A percentile compares a stretch with the other conserved stretches of the same genome.
These are phyloP conservation scores for Tenthredo distinguenda DNA, from an alignment of 2,888 invertebrate species.

Conservation along the genomic window DNA sequence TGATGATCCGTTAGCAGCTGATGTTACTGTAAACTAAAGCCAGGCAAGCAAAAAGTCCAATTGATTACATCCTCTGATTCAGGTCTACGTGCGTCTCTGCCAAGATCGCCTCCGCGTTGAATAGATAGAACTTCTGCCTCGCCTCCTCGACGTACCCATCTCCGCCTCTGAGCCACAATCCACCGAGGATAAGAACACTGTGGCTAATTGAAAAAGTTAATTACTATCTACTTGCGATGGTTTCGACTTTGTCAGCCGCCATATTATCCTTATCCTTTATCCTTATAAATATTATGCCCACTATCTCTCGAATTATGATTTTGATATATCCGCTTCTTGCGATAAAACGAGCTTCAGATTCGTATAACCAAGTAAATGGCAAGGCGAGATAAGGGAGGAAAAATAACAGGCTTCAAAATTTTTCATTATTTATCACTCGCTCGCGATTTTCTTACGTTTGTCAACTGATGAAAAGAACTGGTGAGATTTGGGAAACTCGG, in stretches of 20 bases:
- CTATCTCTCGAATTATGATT: conserved; percentile 30
- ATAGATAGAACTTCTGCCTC: conserved; percentile 53
- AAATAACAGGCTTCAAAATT: neutral
- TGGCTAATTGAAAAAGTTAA: conserved; percentile 69
- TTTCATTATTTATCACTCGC: neutral
- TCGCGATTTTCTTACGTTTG: neutral
- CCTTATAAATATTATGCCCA: neutral
- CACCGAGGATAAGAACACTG: conserved; percentile 52
- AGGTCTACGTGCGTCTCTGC: conserved; percentile 45
- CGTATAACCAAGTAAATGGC: conserved; percentile 3
- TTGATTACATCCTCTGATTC: conserved; percentile 65
- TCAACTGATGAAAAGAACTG: neutral
- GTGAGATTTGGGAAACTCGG: too few relatives aligned
- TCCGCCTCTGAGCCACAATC: conserved; percentile 53
- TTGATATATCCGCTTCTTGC: conserved; percentile 25
- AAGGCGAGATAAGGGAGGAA: neutral
- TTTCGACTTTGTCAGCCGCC: conserved; percentile 59
- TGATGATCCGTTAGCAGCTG: conserved; percentile 64
- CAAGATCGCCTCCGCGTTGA: conserved; percentile 36
- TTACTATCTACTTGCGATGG: conserved; percentile 61
- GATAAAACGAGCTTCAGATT: conserved; percentile 4
- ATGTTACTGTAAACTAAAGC: conserved; percentile 65
- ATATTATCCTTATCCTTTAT: conserved; percentile 53
- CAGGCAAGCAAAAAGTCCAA: conserved; percentile 63
- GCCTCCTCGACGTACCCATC: conserved; percentile 40